These are phyloP conservation scores for Chymomyza fuscimana DNA, from an alignment of 2,888 invertebrate genomes.

Conservation along the genomic window DNA sequence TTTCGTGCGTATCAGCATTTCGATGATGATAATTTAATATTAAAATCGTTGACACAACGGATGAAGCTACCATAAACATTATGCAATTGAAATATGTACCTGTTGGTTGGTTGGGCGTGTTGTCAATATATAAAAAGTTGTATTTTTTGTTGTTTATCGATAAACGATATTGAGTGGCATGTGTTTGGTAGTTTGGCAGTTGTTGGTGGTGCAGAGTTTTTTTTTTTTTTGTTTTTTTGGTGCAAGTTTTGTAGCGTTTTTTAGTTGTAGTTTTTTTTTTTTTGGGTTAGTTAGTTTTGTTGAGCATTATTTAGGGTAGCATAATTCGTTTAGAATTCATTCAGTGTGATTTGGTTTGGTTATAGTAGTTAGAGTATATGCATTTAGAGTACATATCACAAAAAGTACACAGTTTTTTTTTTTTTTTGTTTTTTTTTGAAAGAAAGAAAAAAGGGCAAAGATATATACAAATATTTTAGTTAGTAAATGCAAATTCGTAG, in stretches of 20 bases:
- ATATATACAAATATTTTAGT: conserved; percentile 72
- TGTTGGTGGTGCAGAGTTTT: conserved; percentile 31
- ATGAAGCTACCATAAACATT: conserved; percentile 99
- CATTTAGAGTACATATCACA: conserved; percentile 46
- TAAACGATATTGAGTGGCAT: conserved; percentile 15
- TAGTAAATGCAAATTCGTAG: conserved; percentile 56
- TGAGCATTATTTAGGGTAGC: conserved; percentile 68
- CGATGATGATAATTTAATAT: conserved; percentile 99
- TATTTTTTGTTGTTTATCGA: conserved; percentile 32
- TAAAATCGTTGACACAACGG: conserved; percentile 98
- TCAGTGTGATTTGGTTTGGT: conserved; percentile 42
- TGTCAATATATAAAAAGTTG: conserved; percentile 61
- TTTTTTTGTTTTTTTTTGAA: conserved; percentile 39
- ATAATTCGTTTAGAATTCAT: conserved; percentile 62
- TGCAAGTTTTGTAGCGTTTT: conserved; percentile 24
- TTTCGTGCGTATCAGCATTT: conserved; percentile 97
- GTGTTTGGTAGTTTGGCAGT: conserved; percentile 32
- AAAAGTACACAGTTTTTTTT: conserved; percentile 44
- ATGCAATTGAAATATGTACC: conserved; percentile 99
- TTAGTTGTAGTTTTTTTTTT: conserved; percentile 31
- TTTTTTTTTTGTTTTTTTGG: conserved; percentile 27
- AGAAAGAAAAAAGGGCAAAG: conserved; percentile 65
- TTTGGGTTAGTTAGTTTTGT: conserved; percentile 32
- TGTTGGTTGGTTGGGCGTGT: conserved; percentile 81
- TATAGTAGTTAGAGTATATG: conserved; percentile 3